phyloP scores from a whole-genome alignment of 2,888 invertebrate species.

The Hirtodrosophila histrioides region DNA sequence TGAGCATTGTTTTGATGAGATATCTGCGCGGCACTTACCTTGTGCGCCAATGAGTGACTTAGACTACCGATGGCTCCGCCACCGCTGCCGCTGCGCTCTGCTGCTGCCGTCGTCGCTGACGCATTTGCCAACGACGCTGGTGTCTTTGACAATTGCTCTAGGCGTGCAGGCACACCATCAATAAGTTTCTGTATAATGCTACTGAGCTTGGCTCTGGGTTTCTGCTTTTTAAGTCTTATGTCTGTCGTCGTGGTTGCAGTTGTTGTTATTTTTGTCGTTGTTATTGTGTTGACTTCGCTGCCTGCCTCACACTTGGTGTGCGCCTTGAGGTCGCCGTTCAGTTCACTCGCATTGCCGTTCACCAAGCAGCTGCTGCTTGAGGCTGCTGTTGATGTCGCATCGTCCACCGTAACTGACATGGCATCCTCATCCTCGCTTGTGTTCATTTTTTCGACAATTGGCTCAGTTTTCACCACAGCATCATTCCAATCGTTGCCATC shows the following conservation, averaged over 20 bases:
- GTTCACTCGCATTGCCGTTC: constrained; percentile 49
- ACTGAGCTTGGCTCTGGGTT: constrained; percentile 82
- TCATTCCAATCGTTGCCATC: constrained; percentile 25
- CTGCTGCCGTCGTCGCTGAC: constrained; percentile 16
- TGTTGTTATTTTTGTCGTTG: constrained; percentile 23
- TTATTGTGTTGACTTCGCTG: constrained; percentile 14
- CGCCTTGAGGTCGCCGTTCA: constrained; percentile 48
- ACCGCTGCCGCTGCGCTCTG: constrained; percentile 44
- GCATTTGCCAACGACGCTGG: constrained; percentile 48
- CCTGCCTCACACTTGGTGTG: constrained; percentile 40
- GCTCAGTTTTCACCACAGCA: constrained; percentile 33
- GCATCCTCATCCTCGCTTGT: constrained; percentile 76
- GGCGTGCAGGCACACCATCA: constrained; percentile 81
- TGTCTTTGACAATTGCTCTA: constrained; percentile 78
- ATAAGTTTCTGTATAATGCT: constrained; percentile 84
- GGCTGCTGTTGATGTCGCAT: constrained; percentile 18
- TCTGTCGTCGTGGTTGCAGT: constrained; percentile 52
- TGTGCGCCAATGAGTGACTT: constrained; percentile 65
- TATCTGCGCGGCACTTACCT: constrained; percentile 45
- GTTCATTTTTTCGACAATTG: constrained; percentile 75
- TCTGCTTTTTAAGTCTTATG: constrained; percentile 82
- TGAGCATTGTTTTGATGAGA: no score
- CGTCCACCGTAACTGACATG: constrained; percentile 45
- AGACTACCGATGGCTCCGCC: constrained; percentile 65
- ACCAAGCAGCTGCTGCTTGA: constrained; percentile 14